These are phyloP conservation scores for Cercopithecus neglectus DNA, from an alignment of 2,797 vertebrate genomes.

Conservation along the genomic window DNA sequence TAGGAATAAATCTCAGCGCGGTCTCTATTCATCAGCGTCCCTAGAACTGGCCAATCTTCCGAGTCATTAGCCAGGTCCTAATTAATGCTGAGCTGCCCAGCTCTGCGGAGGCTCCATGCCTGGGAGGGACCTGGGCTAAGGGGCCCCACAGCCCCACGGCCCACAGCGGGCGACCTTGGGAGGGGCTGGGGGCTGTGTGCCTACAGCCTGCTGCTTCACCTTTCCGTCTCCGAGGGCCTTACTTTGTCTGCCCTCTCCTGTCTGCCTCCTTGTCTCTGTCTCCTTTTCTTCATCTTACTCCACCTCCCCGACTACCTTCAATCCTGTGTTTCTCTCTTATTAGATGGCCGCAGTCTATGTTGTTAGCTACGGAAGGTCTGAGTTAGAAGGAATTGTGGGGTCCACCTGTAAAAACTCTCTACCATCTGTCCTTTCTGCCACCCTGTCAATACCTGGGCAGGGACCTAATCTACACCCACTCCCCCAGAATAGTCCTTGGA, in stretches of 20 bases:
- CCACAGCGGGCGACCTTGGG: constrained; percentile 26
- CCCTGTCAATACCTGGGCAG: not conserved
- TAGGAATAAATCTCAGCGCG: constrained; percentile 99
- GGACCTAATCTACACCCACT: not conserved
- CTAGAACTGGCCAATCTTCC: constrained; percentile 98
- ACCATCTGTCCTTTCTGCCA: not conserved
- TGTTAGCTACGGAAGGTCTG: not conserved
- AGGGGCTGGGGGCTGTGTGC: not conserved
- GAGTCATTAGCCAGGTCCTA: constrained; percentile 96
- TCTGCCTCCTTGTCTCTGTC: not conserved
- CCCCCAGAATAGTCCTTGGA: not conserved
- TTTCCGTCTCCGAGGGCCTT: not conserved
- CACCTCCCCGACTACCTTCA: rapidly evolving
- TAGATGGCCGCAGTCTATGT: not conserved
- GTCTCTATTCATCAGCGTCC: constrained; percentile 98
- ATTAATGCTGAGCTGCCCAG: constrained; percentile 92
- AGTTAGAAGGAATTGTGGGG: not conserved
- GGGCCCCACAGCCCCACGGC: not conserved
- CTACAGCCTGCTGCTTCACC: not conserved
- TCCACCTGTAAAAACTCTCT: not conserved
- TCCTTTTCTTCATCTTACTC: not conserved
- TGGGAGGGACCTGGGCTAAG: not conserved
- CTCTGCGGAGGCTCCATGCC: not conserved
- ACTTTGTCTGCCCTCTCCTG: not conserved
- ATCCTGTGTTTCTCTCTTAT: not conserved